These are phyloP conservation scores for Drosophila nikananu DNA, from an alignment of 1,140 invertebrate species.

Conservation along the genomic window DNA sequence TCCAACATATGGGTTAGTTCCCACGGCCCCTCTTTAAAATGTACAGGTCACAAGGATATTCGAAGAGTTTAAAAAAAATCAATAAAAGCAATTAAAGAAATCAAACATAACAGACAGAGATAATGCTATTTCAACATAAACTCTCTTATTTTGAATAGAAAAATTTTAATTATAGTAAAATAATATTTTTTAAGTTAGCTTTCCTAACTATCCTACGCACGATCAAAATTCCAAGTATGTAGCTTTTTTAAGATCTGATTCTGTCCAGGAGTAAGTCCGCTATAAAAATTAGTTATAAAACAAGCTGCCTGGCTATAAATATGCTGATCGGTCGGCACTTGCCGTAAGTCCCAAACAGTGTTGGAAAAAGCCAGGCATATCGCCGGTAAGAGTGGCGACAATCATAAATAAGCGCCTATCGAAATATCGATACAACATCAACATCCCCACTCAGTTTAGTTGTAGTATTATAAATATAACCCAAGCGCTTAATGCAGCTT, in stretches of 20 bases:
- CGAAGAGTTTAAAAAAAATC: neutral
- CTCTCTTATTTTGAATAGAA: too few relatives aligned
- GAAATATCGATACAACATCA: constrained; percentile 27
- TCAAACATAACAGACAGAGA: neutral
- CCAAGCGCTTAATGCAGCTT: constrained; percentile 61
- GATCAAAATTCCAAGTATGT: neutral
- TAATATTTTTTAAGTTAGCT: neutral
- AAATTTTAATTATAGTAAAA: neutral
- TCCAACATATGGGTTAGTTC: neutral
- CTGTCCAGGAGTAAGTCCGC: neutral
- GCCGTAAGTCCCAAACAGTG: constrained; percentile 3
- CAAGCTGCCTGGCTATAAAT: neutral
- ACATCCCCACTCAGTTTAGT: constrained; percentile 66
- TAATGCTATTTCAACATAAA: too few relatives aligned
- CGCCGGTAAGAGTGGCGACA: constrained; percentile 38
- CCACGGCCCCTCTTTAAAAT: neutral
- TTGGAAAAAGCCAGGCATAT: constrained; percentile 13
- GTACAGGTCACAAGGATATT: neutral
- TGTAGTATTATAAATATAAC: constrained; percentile 80
- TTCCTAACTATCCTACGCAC: neutral
- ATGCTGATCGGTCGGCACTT: neutral
- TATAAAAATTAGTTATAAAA: neutral
- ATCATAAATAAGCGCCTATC: constrained; percentile 33
- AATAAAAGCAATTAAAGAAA: neutral
- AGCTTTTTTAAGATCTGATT: neutral